Evolutionary conservation across 64 coral and sea anemone genomes (phyloP), one percentile per base, ranked within the genome.

Genomic region (Anthopleura sola): DNA sequence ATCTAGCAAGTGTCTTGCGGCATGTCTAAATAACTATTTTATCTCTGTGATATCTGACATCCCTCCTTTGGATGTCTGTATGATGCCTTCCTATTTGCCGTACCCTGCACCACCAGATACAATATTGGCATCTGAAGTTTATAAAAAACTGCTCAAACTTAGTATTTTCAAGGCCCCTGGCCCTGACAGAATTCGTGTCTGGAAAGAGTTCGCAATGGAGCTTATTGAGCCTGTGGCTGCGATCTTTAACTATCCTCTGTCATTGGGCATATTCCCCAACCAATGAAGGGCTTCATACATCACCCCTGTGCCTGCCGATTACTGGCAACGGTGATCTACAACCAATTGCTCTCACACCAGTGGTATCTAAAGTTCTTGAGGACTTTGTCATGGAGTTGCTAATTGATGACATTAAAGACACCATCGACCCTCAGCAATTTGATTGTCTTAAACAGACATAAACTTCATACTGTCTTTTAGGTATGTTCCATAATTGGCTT

Each of bases 401-500:
- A 29, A 85, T 86, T 37, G 49, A 69, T 17, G 71, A 86, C 40
- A 48, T 92, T 40, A 82, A 39, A 40, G 46, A 87, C 28, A 49
- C 44, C 14, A 87, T 92, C 20, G 84, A 91, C 49, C 75, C 84
- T 17, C 17, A 78, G 17, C 58, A 91, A 29, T 91, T 86, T 74
- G 77, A 55, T 24, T 91, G 75, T 56, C 31, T 85, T 2, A 85
- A 85, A 40, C 56, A 55, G 17, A 33, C 55, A 18, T 85, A 55
- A 32, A 85, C 83, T 0, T 68, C 83, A 6, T 69, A 68, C 37
- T 60, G 5, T 18, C n/a, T 75, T 26, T 29, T 75, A 16, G 69
- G 0, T 19, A 60, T 85, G 83, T 3, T 85, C 8, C 11, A 85
- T 23, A 60, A 6, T 5, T 62, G 50, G 51, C 83, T 85, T 33